phyloP scores from a whole-genome alignment of 2,888 invertebrate genomes.

The Trissoscelio sp. region DNA sequence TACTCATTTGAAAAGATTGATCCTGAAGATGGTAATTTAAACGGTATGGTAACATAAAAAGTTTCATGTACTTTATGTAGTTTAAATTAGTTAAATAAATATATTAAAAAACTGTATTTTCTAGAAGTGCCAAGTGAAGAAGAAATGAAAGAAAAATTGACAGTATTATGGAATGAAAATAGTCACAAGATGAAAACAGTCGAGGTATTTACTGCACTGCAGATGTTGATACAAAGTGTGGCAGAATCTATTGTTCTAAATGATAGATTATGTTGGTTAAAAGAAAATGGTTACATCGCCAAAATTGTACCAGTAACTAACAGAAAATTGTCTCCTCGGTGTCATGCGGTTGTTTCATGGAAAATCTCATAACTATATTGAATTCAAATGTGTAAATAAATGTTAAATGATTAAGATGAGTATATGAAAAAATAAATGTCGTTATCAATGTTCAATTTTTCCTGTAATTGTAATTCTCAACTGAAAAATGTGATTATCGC shows the following conservation, averaged over 20 bases:
- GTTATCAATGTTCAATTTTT: no score
- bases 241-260: slow-evolving; percentile 78
- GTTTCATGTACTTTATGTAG: no score
- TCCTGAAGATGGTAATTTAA: slow-evolving; percentile 21
- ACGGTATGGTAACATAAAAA: no score
- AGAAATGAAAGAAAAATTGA: slow-evolving; percentile 70
- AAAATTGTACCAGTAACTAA: slow-evolving; percentile 75
- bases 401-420: no score
- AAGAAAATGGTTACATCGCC: slow-evolving; percentile 74
- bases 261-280: slow-evolving; percentile 78
- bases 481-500: no score
- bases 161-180: slow-evolving; percentile 74
- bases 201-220: slow-evolving; percentile 80
- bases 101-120: not conserved
- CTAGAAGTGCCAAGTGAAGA: slow-evolving; percentile 30
- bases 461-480: no score
- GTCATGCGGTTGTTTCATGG: slow-evolving; percentile 77
- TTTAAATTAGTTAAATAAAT: not conserved
- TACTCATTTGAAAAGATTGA: slow-evolving; percentile 67
- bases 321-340: slow-evolving; percentile 78
- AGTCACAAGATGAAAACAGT: slow-evolving; percentile 71
- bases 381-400: not conserved
- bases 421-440: no score
- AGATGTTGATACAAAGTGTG: slow-evolving; percentile 78
- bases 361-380: slow-evolving; percentile 64